Conservation (phyloP, 2,888 invertebrate species). For the Periphyllus acericola region DNA sequence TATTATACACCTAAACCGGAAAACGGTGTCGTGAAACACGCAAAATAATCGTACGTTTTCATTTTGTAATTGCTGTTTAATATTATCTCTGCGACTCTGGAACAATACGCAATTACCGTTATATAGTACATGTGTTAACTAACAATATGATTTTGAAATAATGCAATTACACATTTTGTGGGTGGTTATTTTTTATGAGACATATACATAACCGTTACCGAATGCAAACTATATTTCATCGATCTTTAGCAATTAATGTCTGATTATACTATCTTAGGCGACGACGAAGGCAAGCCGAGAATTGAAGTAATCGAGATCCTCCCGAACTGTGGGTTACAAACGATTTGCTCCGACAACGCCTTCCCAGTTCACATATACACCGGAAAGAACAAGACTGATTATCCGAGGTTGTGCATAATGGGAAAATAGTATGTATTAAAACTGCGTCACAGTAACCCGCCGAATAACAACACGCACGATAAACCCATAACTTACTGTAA, state of each 20-base stretch:
- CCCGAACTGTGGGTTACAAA: slow-evolving; percentile 69
- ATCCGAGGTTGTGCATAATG: slow-evolving; percentile 70
- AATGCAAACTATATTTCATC: not conserved
- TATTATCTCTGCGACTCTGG: no score
- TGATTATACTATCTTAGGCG: slow-evolving; percentile 8
- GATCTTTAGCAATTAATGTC: not conserved
- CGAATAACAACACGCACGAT: no score
- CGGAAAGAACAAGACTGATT: slow-evolving; percentile 69
- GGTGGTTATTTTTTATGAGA: no score
- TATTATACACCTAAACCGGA: no score
- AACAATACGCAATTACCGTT: not conserved
- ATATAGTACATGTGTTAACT: not conserved
- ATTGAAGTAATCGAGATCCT: slow-evolving; percentile 65
- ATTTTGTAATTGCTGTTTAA: no score
- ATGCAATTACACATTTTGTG: not conserved
- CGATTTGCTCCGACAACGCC: slow-evolving; percentile 67
- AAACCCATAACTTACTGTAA: no score
- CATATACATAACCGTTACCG: not conserved
- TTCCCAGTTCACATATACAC: slow-evolving; percentile 69
- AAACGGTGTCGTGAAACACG: no score
- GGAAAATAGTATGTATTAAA: slow-evolving; percentile 69
- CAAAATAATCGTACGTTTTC: no score
- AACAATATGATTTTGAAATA: not conserved
- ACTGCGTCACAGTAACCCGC: not conserved
- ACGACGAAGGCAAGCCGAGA: slow-evolving; percentile 7